These are phyloP conservation scores for Crypturellus undulatus DNA, from an alignment of 2,113 vertebrate genomes.

Conservation along the genomic window DNA sequence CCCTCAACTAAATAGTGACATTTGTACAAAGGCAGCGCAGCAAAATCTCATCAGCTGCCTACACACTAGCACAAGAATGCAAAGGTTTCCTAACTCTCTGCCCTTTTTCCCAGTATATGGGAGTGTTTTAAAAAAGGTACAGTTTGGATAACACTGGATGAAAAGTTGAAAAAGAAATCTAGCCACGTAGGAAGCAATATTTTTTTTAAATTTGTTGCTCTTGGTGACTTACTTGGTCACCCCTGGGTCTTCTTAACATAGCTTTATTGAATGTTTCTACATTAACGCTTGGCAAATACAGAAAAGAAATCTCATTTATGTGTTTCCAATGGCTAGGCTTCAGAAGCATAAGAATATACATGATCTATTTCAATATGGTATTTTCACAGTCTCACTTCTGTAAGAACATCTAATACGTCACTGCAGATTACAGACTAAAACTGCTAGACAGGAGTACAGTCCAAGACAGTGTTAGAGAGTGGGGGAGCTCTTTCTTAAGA, in stretches of 20 bases:
- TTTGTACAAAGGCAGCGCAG: rapidly evolving
- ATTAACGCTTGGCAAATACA: neutral
- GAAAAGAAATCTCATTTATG: neutral
- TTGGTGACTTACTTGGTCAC: neutral
- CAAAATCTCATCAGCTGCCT: neutral
- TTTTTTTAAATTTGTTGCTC: neutral
- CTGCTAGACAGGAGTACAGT: neutral
- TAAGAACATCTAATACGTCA: neutral
- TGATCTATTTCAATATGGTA: neutral
- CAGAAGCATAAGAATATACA: rapidly evolving
- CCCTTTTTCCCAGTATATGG: rapidly evolving
- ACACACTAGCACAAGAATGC: rapidly evolving
- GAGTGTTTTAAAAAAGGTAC: neutral
- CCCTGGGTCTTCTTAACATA: neutral
- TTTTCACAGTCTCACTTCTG: neutral
- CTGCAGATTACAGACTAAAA: neutral
- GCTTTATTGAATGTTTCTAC: neutral
- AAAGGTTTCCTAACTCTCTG: neutral
- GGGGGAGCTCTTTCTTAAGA: rapidly evolving
- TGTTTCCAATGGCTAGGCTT: neutral
- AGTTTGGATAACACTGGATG: neutral
- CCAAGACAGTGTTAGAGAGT: neutral
- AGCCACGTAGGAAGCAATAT: neutral
- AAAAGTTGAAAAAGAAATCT: neutral
- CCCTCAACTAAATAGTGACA: neutral